Conservation (phyloP, 2,888 invertebrate genomes). For the Pristionchus japonicus region DNA sequence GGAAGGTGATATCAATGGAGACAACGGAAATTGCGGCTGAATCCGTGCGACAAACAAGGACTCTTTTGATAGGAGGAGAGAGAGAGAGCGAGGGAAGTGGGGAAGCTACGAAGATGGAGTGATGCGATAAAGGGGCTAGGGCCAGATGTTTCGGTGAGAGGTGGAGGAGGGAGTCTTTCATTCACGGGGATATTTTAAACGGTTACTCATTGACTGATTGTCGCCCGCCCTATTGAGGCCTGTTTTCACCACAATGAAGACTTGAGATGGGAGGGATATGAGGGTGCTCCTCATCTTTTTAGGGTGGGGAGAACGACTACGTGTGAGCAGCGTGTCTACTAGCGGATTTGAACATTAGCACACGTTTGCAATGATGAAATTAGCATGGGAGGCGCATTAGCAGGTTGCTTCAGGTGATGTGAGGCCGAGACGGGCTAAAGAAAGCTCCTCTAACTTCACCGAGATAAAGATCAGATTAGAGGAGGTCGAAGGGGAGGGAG, state of each 20-base stretch:
- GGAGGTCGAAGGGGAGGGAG: not conserved
- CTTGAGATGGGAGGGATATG: no score
- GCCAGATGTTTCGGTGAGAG: not conserved
- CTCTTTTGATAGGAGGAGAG: not conserved
- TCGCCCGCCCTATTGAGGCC: no score
- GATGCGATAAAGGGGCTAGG: no score
- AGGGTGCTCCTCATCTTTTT: no score
- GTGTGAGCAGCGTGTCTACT: not conserved
- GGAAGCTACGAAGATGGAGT: not conserved
- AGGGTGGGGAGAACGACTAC: not conserved
- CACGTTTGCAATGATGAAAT: not conserved
- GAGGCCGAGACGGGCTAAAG: not conserved
- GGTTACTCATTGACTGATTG: no score
- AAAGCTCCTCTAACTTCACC: no score
- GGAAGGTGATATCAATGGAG: no score
- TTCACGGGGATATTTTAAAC: no score
- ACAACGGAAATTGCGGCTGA: no score
- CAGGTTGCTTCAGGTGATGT: not conserved
- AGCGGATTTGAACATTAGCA: not conserved
- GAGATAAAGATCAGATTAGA: not conserved
- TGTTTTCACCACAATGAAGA: no score
- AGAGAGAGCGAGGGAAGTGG: not conserved
- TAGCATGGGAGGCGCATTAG: not conserved
- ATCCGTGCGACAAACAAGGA: no score
- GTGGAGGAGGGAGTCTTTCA: no score